Percentiles rank a stretch among this genome's conserved stretches.
phyloP scores from a whole-genome alignment of 2,797 vertebrate species.

The Gymnocypris eckloni region DNA sequence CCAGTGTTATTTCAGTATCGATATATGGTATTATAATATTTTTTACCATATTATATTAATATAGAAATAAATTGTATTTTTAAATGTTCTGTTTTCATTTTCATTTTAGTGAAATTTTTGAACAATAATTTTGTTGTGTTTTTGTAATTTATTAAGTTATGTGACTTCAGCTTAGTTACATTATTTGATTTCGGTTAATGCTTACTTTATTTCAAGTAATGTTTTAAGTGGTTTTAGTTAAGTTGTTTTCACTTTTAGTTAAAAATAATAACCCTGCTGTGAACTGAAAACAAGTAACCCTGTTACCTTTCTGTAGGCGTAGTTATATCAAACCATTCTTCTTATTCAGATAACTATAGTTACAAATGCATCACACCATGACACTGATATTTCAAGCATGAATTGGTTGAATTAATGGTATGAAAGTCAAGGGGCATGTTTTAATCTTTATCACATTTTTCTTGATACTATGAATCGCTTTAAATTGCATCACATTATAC shows the following conservation, averaged over 20 bases:
- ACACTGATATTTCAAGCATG: constrained; percentile 1
- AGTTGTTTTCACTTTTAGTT: background rate
- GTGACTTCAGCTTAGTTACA: background rate
- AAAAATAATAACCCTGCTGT: background rate
- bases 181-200: background rate
- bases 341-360: background rate
- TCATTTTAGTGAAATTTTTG: background rate
- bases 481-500: background rate
- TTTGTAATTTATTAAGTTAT: background rate
- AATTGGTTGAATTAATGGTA: background rate
- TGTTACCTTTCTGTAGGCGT: background rate
- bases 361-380: background rate
- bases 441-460: background rate
- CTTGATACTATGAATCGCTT: background rate
- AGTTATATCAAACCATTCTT: background rate
- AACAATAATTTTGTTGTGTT: background rate
- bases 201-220: background rate
- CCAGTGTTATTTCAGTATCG: background rate
- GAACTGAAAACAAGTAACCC: background rate
- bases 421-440: background rate
- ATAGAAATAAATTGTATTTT: background rate
- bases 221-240: background rate
- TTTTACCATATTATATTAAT: background rate
- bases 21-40: background rate
- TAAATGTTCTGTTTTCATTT: background rate